A percentile compares a stretch with the other conserved stretches of the same genome.
phyloP scores from a whole-genome alignment of 2,888 invertebrate genomes.

The Drosophila greeni region DNA sequence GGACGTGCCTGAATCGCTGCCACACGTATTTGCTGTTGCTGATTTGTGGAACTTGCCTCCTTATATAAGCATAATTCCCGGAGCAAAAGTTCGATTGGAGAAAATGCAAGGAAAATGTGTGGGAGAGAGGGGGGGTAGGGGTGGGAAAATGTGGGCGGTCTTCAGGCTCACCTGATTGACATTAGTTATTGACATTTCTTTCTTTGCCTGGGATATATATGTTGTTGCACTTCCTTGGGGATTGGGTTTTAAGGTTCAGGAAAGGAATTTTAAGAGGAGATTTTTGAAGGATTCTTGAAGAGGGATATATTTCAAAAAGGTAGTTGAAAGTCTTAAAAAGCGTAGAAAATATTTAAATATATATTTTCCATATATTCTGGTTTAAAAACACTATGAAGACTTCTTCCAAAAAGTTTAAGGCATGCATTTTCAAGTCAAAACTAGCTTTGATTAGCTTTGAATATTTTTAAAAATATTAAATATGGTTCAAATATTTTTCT shows the following conservation, averaged over 20 bases:
- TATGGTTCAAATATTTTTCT: no score
- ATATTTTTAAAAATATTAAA: no score
- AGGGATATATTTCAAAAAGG: no score
- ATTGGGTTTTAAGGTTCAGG: not conserved
- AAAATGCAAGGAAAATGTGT: slow-evolving; percentile 3
- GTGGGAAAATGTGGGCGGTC: not conserved
- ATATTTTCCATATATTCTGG: no score
- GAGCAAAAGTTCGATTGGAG: slow-evolving; percentile 36
- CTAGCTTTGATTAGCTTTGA: no score
- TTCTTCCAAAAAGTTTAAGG: no score
- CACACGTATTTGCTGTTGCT: slow-evolving; percentile 65
- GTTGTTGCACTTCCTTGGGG: not conserved
- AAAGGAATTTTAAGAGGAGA: not conserved
- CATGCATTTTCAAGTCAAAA: no score
- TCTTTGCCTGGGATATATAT: not conserved
- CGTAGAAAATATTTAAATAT: no score
- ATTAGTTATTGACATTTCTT: slow-evolving; percentile 25
- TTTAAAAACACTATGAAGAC: no score
- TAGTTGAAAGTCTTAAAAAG: no score
- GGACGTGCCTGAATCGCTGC: slow-evolving; percentile 70
- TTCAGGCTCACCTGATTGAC: slow-evolving; percentile 25
- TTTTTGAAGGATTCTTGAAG: no score
- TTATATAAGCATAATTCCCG: slow-evolving; percentile 49
- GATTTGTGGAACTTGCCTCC: slow-evolving; percentile 34
- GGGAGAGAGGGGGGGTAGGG: not conserved